A percentile compares a stretch with the other conserved stretches of the same genome.
These are phyloP conservation scores for Kradibia gibbosae DNA, from an alignment of 1,140 invertebrate species.

Conservation along the genomic window DNA sequence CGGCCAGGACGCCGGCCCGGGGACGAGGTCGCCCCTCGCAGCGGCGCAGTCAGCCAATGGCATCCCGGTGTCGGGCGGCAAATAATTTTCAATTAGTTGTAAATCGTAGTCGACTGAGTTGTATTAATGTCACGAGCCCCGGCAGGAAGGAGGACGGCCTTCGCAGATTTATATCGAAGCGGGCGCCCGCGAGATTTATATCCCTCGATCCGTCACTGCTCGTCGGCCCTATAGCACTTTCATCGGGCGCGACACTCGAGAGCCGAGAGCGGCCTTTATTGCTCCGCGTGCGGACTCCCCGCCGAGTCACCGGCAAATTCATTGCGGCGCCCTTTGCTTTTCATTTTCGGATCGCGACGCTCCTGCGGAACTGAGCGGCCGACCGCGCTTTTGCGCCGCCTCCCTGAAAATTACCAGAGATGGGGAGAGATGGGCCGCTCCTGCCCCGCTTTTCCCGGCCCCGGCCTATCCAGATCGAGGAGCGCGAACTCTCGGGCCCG, in stretches of 20 bases:
- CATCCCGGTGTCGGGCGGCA: constrained; percentile 46
- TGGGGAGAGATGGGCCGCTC: not conserved
- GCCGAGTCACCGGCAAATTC: not conserved
- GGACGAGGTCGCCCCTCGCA: not conserved
- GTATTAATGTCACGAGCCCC: constrained; percentile 63
- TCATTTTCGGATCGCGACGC: not conserved
- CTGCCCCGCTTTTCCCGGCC: too few species aligned
- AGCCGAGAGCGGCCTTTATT: not conserved
- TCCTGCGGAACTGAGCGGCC: too few species aligned
- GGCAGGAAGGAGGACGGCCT: constrained; percentile 39
- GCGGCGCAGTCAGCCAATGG: not conserved
- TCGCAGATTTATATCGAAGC: constrained; percentile 62
- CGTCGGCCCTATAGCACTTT: constrained; percentile 44
- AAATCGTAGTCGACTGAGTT: constrained; percentile 62
- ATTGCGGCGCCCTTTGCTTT: not conserved
- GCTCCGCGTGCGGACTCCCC: not conserved
- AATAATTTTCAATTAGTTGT: constrained; percentile 68
- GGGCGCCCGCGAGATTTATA: constrained; percentile 64
- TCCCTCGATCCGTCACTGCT: constrained; percentile 64
- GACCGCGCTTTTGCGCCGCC: not conserved
- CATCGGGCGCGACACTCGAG: not conserved
- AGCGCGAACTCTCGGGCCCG: not conserved
- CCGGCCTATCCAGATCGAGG: not conserved
- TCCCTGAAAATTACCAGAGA: not conserved
- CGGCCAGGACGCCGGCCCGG: not conserved